Percentiles rank a stretch among this genome's conserved stretches.
Evolutionary conservation across 2,797 vertebrate genomes (phyloP).

Genomic region (Poeciliopsis paucimaculata): DNA sequence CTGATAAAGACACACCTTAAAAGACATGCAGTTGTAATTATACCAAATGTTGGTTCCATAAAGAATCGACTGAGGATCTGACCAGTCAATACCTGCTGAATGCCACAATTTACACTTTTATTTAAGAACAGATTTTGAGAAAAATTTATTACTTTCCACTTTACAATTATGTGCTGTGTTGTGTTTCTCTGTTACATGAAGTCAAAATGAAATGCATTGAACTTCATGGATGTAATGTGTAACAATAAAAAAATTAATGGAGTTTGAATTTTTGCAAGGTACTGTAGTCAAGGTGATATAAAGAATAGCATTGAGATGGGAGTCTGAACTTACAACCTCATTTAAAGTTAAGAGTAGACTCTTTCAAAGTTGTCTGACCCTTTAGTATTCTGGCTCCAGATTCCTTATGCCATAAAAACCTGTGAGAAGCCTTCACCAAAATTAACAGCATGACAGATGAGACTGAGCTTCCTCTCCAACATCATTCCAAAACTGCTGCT

Average conservation of each 20-base stretch:
- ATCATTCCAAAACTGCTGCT: conserved; percentile 53
- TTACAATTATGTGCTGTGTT: not conserved
- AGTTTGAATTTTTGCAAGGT: not conserved
- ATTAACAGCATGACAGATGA: conserved; percentile 55
- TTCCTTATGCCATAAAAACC: conserved; percentile 35
- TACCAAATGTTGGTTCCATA: not conserved
- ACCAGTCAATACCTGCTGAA: not conserved
- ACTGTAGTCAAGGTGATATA: not conserved
- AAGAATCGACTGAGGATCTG: not conserved
- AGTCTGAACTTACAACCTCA: not conserved
- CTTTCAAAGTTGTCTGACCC: conserved; percentile 25
- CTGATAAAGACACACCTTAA: conserved; percentile 1
- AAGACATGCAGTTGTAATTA: not conserved
- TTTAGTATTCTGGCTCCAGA: conserved; percentile 27
- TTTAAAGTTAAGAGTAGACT: conserved; percentile 7
- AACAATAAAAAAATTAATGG: not conserved
- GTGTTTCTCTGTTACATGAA: not conserved
- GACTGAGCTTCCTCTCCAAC: conserved; percentile 28
- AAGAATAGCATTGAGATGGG: not conserved
- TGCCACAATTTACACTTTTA: not conserved
- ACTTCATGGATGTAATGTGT: not conserved
- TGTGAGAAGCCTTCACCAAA: conserved; percentile 20
- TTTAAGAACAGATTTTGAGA: not conserved
- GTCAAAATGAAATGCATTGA: not conserved
- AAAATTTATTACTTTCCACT: not conserved